Conservation (phyloP, 2,113 vertebrate species). For the Dryoscopus gambensis region DNA sequence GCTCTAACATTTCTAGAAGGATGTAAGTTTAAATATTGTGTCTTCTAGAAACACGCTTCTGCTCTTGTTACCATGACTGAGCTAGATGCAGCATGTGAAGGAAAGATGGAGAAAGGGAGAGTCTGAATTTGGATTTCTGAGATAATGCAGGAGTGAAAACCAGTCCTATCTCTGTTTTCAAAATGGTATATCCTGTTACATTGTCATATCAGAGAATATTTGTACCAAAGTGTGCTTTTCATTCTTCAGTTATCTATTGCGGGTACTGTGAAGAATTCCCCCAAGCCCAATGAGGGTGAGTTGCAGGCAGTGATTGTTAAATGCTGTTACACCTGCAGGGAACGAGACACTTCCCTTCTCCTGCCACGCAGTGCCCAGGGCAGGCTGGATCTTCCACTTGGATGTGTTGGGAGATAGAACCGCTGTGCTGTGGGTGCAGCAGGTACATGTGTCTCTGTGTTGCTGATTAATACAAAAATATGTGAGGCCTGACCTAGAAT, state of each 20-base stretch:
- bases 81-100: neutral
- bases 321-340: neutral
- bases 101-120: neutral
- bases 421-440: accelerated
- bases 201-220: neutral
- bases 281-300: neutral
- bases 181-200: neutral
- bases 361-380: neutral
- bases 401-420: neutral
- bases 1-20: neutral
- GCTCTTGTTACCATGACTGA: neutral
- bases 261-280: neutral
- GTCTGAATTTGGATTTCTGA: neutral
- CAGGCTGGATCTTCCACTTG: too few relatives aligned
- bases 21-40: neutral
- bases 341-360: neutral
- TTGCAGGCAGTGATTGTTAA: neutral
- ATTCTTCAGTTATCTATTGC: neutral
- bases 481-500: neutral
- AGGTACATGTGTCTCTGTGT: neutral
- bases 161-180: neutral
- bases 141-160: neutral
- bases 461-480: neutral
- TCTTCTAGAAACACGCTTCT: neutral
- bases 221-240: neutral